Percentiles rank a stretch among this genome's conserved stretches.
Evolutionary conservation across 2,888 invertebrate genomes (phyloP).

Genomic region (Siphlonurus alternatus): DNA sequence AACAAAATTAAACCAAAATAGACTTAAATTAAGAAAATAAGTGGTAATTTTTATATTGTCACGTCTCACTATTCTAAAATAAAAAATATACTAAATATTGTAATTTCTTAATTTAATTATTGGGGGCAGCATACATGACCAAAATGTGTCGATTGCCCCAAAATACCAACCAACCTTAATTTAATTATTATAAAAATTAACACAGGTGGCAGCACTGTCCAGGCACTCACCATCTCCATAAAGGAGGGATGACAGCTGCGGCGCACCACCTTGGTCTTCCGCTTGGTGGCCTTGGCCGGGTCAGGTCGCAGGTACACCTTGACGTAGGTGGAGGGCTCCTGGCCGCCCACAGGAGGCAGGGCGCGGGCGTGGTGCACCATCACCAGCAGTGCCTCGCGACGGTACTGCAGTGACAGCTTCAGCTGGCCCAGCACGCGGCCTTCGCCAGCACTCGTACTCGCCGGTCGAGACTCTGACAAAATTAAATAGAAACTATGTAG

Average conservation of each 20-base stretch:
- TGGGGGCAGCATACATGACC: too few relatives aligned
- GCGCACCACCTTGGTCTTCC: slow-evolving; percentile 87
- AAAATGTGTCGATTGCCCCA: too few relatives aligned
- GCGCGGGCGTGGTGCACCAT: slow-evolving; percentile 87
- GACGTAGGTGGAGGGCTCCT: slow-evolving; percentile 78
- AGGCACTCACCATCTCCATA: slow-evolving; percentile 85
- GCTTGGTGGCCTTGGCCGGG: slow-evolving; percentile 77
- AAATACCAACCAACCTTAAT: too few relatives aligned
- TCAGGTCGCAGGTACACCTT: slow-evolving; percentile 90
- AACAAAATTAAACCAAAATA: too few relatives aligned
- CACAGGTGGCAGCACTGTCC: too few relatives aligned
- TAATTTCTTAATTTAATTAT: too few relatives aligned
- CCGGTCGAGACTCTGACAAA: background rate
- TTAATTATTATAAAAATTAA: too few relatives aligned
- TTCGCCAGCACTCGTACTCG: background rate
- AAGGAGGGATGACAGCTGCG: slow-evolving; percentile 91
- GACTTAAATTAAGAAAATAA: too few relatives aligned
- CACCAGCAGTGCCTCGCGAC: slow-evolving; percentile 52
- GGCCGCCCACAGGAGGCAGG: slow-evolving; percentile 57
- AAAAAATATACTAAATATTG: background rate
- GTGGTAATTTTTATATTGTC: background rate
- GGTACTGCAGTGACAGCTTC: slow-evolving; percentile 60
- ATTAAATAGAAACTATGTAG: too few relatives aligned
- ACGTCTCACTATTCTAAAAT: background rate
- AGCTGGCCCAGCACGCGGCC: slow-evolving; percentile 44